Base-by-base conservation (phyloP, 2,797 vertebrate genomes). In the Meriones psammophilus region DNA sequence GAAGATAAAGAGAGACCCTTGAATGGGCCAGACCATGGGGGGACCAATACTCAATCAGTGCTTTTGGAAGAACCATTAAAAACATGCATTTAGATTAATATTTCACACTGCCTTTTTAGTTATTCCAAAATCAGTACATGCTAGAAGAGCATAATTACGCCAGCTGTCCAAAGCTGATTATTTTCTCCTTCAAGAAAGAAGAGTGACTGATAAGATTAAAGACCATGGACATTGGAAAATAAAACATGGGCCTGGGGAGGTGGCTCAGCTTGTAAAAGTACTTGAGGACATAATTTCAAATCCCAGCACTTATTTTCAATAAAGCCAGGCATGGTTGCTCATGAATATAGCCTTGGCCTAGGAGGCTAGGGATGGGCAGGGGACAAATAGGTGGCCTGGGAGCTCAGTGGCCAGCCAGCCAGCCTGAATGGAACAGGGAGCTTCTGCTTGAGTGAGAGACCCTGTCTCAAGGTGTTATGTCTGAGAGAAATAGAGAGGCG, bases 1-100 rank as follows among this genome's bases (percentile, higher is more conserved):
- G 13, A 46, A 96, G 42, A 71, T 22, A 15, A 10, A 17, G 76
- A 74, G n/a, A 78, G 83, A 90, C 46, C 36, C 39, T n/a, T 14
- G 54, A 1, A 46, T 56, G 26, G 60, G 66, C n/a, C 60, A 2
- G 56, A 58, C 50, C 73, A 6, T 24, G 5, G 50, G 26, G 73
- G 76, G 39, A 50, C 15, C 24, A 68, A 18, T 81, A 64, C 33
- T 89, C 80, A 78, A 39, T 74, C 39, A 80, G 28, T 85, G 92
- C n/a, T 92, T 76, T 92, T 36, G 3, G 46, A 30, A 79, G 76
- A 94, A 64, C 33, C 42, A 8, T 8, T 79, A 36, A 30, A 85
- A 80, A 24, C 64, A 86, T 90, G 42, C 60, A 79, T 66, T 93
- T 88, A 80, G 26, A 77, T 64, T 69, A 81, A 18, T 90, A 54